A percentile compares a stretch with the other conserved stretches of the same genome.
Conservation (phyloP, 2,888 invertebrate species). For the Reticulitermes lucifugus region DNA sequence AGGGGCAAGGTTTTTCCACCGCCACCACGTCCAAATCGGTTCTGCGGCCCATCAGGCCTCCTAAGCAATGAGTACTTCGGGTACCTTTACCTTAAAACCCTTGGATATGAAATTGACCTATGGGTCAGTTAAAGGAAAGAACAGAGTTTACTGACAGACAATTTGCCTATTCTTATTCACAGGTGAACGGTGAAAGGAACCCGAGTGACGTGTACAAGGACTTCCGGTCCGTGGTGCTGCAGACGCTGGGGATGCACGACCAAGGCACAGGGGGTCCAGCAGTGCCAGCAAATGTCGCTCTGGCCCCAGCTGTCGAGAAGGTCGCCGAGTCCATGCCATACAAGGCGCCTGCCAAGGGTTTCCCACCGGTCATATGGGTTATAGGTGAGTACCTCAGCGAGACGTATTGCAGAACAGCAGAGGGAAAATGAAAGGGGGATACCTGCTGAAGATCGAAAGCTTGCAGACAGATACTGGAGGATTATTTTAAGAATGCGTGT, state of each 20-base stretch:
- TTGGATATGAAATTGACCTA: too few species aligned
- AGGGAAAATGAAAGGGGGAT: too few species aligned
- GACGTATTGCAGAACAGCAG: not conserved
- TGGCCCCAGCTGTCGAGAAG: conserved; percentile 67
- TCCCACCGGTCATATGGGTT: conserved; percentile 66
- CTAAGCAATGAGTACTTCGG: too few species aligned
- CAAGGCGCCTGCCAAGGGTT: conserved; percentile 59
- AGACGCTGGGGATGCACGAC: conserved; percentile 78
- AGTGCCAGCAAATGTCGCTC: conserved; percentile 65
- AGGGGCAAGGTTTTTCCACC: too few species aligned
- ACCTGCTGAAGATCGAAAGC: too few species aligned
- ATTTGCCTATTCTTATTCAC: conserved; percentile 52
- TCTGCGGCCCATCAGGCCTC: too few species aligned
- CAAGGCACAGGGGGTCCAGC: conserved; percentile 67
- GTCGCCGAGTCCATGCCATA: conserved; percentile 49
- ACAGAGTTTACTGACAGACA: too few species aligned
- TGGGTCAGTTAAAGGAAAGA: too few species aligned
- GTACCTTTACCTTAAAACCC: too few species aligned
- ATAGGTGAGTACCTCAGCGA: conserved; percentile 61
- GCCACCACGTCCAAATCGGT: too few species aligned
- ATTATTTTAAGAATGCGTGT: too few species aligned
- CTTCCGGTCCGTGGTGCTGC: conserved; percentile 82
- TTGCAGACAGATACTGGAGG: too few species aligned
- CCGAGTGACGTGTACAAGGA: conserved; percentile 89
- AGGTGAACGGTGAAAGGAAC: conserved; percentile 90